Conservation (phyloP, 2,888 invertebrate genomes). For the Orgyia antiqua region DNA sequence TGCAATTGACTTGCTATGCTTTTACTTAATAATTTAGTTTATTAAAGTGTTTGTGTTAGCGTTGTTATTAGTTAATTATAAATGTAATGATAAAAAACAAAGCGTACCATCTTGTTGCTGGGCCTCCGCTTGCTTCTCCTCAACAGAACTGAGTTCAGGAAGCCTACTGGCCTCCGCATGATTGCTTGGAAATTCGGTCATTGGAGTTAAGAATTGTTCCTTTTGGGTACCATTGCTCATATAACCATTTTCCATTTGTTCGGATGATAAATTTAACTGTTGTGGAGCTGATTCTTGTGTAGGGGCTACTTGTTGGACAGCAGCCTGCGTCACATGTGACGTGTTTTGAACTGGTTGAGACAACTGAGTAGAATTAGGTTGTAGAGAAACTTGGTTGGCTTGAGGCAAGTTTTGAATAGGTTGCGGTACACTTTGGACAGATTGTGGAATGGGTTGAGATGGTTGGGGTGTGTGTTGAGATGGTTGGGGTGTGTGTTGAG, state of each 20-base stretch:
- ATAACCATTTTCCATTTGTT: constrained; percentile 45
- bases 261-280: constrained; percentile 46
- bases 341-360: constrained; percentile 4
- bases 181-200: constrained; percentile 60
- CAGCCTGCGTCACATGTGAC: constrained; percentile 1
- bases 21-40: no score
- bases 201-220: constrained; percentile 68
- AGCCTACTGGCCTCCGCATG: constrained; percentile 49
- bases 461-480: constrained; percentile 18
- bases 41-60: no score
- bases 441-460: constrained; percentile 15
- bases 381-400: constrained; percentile 10
- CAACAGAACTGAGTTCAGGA: constrained; percentile 62
- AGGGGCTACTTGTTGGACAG: constrained; percentile 3
- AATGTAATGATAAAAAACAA: no score
- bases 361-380: constrained; percentile 7
- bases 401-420: constrained; percentile 11
- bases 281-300: constrained; percentile 44
- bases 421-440: constrained; percentile 13
- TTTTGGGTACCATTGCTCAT: constrained; percentile 46
- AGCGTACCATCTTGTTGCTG: constrained; percentile 57
- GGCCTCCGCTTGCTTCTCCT: constrained; percentile 55
- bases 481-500: constrained; percentile 19
- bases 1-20: no score
- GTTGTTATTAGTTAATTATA: no score